Percentiles rank a stretch among this genome's conserved stretches.
These are phyloP conservation scores for Carollia perspicillata DNA, from an alignment of 2,113 vertebrate species.

Conservation along the genomic window DNA sequence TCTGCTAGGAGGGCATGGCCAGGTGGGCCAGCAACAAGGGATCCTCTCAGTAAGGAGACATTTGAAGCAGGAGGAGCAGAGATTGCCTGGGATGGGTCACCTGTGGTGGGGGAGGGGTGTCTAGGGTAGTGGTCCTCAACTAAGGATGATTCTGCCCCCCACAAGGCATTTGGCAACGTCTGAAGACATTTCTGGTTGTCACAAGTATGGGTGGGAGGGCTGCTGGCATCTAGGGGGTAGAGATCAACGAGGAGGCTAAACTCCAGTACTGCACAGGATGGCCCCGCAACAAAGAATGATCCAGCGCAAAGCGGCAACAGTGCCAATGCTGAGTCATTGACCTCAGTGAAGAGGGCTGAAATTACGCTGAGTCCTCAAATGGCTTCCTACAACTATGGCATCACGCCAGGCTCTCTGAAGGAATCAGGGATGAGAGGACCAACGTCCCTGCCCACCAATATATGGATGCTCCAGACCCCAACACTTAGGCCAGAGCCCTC, in stretches of 20 bases:
- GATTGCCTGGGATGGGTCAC: neutral
- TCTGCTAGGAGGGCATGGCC: neutral
- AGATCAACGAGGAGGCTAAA: neutral
- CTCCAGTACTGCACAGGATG: rapidly evolving
- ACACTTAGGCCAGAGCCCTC: neutral
- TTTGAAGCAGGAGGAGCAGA: neutral
- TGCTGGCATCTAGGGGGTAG: neutral
- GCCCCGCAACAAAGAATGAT: neutral
- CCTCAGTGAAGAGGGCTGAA: neutral
- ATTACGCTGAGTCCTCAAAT: neutral
- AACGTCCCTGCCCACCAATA: neutral
- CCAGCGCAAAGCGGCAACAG: neutral
- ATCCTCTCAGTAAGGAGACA: neutral
- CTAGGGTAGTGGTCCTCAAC: neutral
- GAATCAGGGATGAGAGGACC: neutral
- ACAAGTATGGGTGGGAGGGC: too few relatives aligned
- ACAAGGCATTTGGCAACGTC: neutral
- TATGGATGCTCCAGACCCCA: neutral
- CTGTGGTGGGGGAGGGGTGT: too few relatives aligned
- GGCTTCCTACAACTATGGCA: neutral
- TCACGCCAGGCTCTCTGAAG: neutral
- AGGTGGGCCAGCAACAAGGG: neutral
- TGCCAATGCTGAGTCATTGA: neutral
- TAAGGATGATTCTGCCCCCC: neutral
- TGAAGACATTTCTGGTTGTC: neutral